Conservation (phyloP, 2,113 vertebrate genomes). For the Pavo muticus region DNA sequence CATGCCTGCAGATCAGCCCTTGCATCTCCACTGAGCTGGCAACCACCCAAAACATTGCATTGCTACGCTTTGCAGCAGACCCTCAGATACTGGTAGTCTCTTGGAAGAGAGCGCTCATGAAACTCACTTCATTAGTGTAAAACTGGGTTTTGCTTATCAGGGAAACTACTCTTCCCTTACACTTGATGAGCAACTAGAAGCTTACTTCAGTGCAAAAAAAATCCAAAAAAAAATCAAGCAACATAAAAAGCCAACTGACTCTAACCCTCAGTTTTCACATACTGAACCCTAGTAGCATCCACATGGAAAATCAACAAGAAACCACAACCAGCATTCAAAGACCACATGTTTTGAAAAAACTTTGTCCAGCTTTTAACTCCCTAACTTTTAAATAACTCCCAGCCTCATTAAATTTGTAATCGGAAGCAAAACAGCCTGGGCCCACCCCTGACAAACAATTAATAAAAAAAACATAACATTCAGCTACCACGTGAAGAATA, state of each 20-base stretch:
- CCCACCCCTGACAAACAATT: fast-evolving
- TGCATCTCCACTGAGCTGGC: not conserved
- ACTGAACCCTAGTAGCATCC: not conserved
- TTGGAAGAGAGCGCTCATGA: not conserved
- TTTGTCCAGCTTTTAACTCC: not conserved
- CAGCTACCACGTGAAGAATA: not conserved
- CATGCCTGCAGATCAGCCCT: not conserved
- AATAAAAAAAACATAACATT: not conserved
- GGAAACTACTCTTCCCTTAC: not conserved
- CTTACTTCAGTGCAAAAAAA: not conserved
- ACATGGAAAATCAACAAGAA: conserved; percentile 20
- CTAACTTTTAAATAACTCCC: not conserved
- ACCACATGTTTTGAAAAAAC: not conserved
- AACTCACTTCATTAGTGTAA: not conserved
- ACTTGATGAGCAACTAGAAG: not conserved
- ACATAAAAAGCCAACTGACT: fast-evolving
- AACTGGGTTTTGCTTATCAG: not conserved
- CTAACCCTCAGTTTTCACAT: not conserved
- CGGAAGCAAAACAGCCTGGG: not conserved
- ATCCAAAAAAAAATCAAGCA: not conserved
- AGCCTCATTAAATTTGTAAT: not conserved
- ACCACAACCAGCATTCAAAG: not conserved
- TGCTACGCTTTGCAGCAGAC: not conserved
- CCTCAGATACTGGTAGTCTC: not conserved
- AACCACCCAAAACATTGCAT: not conserved